Conservation (phyloP, 2,888 invertebrate species). For the Cylindroiulus punctatus region DNA sequence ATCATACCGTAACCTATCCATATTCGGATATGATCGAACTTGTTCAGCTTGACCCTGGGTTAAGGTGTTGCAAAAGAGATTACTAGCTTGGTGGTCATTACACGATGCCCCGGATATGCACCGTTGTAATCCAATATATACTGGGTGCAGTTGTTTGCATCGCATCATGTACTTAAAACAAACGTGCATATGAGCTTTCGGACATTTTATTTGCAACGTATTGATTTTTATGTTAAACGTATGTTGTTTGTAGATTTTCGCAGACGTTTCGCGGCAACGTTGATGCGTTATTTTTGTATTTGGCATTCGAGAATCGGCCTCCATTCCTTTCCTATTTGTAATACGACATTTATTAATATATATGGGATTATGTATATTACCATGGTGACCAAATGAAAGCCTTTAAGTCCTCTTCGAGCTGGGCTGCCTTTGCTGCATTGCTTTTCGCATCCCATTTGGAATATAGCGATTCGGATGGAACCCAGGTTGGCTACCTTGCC, state of each 20-base stretch:
- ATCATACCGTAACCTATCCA: background rate
- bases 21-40: background rate
- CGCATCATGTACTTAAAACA: background rate
- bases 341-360: background rate
- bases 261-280: background rate
- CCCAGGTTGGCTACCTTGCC: no score
- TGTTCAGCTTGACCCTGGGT: background rate
- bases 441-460: no score
- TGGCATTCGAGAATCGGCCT: background rate
- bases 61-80: background rate
- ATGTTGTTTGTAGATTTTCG: background rate
- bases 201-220: background rate
- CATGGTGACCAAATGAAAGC: background rate
- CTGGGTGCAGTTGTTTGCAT: background rate
- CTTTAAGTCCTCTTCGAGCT: background rate
- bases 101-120: background rate
- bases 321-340: slow-evolving; percentile 8
- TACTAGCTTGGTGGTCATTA: background rate
- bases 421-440: no score
- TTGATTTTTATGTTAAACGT: background rate
- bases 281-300: background rate
- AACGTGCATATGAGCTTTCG: background rate
- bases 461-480: no score
- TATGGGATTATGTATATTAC: background rate
- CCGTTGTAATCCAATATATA: background rate